Evolutionary conservation across 2,888 invertebrate genomes (phyloP).

Genomic region (Ceramica pisi): DNA sequence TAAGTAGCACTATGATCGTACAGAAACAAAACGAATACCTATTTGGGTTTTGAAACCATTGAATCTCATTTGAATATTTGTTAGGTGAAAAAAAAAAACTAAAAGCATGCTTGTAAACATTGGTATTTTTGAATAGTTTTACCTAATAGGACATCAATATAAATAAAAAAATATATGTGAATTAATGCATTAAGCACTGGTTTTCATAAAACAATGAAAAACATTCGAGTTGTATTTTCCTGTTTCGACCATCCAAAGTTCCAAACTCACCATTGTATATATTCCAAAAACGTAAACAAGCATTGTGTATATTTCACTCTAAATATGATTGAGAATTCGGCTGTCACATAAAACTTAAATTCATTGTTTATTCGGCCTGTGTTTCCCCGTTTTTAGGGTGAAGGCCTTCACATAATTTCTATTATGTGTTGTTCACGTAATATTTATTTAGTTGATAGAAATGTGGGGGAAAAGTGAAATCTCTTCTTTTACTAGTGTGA

Average conservation of each 20-base stretch:
- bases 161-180: too few species aligned
- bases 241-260: background rate
- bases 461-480: conserved; percentile 17
- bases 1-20: background rate
- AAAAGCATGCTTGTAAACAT: background rate
- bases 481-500: conserved; percentile 2
- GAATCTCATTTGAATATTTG: background rate
- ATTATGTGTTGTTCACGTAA: background rate
- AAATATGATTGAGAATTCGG: conserved; percentile 7
- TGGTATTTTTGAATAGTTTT: too few species aligned
- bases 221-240: conserved; percentile 1
- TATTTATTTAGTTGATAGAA: conserved; percentile 16
- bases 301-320: conserved; percentile 4
- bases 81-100: background rate
- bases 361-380: conserved; percentile 22
- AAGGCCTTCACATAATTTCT: background rate
- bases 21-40: background rate
- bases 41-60: background rate
- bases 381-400: background rate
- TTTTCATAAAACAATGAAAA: conserved; percentile 9
- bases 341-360: conserved; percentile 3
- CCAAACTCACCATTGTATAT: background rate
- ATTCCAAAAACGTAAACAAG: conserved; percentile 13
- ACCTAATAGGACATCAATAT: too few species aligned
- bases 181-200: too few species aligned